Conservation (phyloP, 2,113 vertebrate genomes). For the Tautogolabrus adspersus region DNA sequence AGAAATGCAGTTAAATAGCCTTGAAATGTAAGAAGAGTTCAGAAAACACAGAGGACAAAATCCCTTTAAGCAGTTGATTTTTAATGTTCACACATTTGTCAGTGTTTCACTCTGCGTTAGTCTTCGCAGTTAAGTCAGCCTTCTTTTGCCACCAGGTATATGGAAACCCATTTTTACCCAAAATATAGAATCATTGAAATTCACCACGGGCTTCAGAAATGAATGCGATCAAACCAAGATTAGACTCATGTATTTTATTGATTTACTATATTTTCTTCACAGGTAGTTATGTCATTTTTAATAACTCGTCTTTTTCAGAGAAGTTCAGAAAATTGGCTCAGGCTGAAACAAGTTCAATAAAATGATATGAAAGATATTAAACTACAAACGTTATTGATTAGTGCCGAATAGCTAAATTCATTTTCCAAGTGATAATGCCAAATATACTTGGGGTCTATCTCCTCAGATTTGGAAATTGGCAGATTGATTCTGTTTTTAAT, state of each 20-base stretch:
- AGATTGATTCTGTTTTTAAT: no score
- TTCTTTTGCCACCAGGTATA: not conserved
- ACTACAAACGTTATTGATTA: no score
- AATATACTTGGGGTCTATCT: not conserved
- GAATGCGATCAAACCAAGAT: not conserved
- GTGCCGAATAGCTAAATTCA: no score
- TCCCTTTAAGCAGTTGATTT: not conserved
- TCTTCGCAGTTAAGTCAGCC: not conserved
- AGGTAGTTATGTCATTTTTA: not conserved
- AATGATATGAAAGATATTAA: not conserved
- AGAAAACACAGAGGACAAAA: not conserved
- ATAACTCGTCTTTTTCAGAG: no score
- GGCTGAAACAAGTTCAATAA: not conserved
- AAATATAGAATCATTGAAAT: not conserved
- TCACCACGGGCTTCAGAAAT: not conserved
- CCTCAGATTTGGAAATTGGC: not conserved
- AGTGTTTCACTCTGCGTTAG: not conserved
- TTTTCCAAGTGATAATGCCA: no score
- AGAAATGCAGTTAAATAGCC: not conserved
- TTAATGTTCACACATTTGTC: not conserved
- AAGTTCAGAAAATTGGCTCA: no score
- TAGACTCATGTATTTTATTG: not conserved
- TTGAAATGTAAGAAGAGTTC: not conserved
- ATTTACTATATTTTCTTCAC: not conserved
- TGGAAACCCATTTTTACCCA: not conserved